Evolutionary conservation across 2,113 vertebrate species (phyloP).

Genomic region (Mystacornis crossleyi): DNA sequence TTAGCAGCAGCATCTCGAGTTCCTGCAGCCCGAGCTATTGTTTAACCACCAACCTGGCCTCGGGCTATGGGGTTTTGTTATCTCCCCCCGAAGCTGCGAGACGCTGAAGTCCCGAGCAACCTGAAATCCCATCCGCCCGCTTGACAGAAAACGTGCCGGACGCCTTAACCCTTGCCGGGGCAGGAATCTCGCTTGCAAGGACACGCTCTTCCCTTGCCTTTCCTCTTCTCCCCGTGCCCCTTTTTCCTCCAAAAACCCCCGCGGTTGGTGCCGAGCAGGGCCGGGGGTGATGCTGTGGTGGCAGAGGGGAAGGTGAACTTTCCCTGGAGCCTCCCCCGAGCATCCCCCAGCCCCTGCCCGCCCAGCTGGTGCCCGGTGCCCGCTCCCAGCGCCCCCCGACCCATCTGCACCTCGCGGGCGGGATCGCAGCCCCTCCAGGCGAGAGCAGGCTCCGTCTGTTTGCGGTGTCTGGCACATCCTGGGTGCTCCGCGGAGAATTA

Average conservation of each 20-base stretch:
- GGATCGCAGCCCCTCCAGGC: background rate
- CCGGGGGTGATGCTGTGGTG: background rate
- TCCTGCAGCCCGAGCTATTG: constrained; percentile 42
- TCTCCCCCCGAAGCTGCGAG: background rate
- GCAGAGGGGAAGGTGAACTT: background rate
- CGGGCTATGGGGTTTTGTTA: background rate
- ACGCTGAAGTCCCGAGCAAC: background rate
- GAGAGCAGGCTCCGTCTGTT: background rate
- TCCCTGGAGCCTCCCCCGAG: background rate
- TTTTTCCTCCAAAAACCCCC: background rate
- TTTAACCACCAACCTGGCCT: constrained; percentile 43
- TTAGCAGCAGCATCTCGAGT: constrained; percentile 21
- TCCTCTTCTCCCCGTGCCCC: background rate
- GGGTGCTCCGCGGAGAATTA: background rate
- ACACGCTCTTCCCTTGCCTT: background rate
- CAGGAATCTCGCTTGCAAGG: background rate
- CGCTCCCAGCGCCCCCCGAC: background rate
- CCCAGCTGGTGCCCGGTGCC: background rate
- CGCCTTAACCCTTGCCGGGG: constrained; percentile 35
- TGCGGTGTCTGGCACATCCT: constrained; percentile 46
- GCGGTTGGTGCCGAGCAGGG: background rate
- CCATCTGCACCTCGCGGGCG: background rate
- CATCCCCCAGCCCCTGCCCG: background rate
- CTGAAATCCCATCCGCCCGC: constrained; percentile 39
- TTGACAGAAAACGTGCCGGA: constrained; percentile 1